Evolutionary conservation across 2,888 invertebrate species (phyloP).

Genomic region (Chesias legatella): DNA sequence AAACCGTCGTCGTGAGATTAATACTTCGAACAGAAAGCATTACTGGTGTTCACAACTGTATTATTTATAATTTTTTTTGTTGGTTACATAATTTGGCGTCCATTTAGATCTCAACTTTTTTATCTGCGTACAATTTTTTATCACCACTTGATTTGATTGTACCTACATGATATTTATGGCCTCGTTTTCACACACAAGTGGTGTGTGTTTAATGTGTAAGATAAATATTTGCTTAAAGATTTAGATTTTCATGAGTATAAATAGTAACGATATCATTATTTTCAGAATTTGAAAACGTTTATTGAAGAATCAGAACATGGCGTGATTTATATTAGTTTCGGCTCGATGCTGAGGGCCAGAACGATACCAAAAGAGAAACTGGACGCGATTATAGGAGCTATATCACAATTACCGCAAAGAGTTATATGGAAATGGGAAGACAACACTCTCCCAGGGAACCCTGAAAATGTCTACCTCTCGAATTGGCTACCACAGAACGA

Average conservation of each 20-base stretch:
- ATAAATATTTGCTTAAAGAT: too few relatives aligned
- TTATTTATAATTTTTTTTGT: too few relatives aligned
- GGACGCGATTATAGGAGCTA: constrained; percentile 79
- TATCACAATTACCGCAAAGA: constrained; percentile 82
- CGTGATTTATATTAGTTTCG: constrained; percentile 87
- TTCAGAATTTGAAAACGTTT: constrained; percentile 81
- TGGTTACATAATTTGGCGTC: too few relatives aligned
- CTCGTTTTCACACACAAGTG: too few relatives aligned
- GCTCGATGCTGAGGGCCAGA: constrained; percentile 85
- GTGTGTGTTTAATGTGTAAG: too few relatives aligned
- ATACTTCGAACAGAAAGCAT: too few relatives aligned
- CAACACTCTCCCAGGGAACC: constrained; percentile 77
- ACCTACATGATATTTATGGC: too few relatives aligned
- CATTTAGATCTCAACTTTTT: too few relatives aligned
- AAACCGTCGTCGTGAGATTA: too few relatives aligned
- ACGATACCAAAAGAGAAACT: constrained; percentile 81
- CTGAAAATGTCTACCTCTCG: constrained; percentile 80
- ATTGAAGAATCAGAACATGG: constrained; percentile 83
- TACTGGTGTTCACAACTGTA: too few relatives aligned
- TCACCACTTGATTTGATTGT: too few relatives aligned
- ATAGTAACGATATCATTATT: constrained; percentile 12
- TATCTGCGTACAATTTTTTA: too few relatives aligned
- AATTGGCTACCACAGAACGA: constrained; percentile 87
- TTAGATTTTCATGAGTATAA: not conserved
- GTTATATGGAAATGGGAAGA: constrained; percentile 89